Base-by-base conservation (phyloP, 1,140 invertebrate genomes). In the Goniozus legneri region DNA sequence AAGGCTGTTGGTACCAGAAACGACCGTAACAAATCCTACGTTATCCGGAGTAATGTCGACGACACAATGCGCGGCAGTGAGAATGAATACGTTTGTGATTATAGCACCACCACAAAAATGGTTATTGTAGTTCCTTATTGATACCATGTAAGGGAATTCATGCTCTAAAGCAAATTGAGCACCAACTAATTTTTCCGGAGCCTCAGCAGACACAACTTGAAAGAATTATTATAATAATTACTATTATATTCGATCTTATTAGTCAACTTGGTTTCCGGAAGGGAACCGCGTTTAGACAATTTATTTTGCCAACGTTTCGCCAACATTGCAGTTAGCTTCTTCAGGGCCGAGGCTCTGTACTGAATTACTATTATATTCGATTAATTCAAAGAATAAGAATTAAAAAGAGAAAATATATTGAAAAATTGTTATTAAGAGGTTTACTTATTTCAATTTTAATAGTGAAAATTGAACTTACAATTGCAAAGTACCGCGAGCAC, bases 21-120 rank as follows among this genome's bases (percentile, higher is more conserved):
- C n/a, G n/a, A n/a, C n/a, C n/a, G n/a, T 30, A 13, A 50, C 31
- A 19, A 50, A 30, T 12, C 4, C 8, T 7, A 47, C 13, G 1
- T 20, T 10, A 2, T 8, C 30, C 2, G 18, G 3, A 1, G 30
- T 21, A 13, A 0, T 36, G 7, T 3, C n/a, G 8, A 30, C 2
- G n/a, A 53, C 15, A 22, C 57, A 60, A 21, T 60, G 57, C 6
- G 57, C 57, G 8, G 57, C 57, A 7, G 57, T 60, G 3, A 60
- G 30, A 0, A 60, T 37, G 22, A 50, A 34, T 8, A 2, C 13
- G 2, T 21, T 24, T 39, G 15, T 32, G 15, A 60, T 37, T 4
- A 60, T 22, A 8, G 42, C 30, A 15, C 54, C 57, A 10, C 57
- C 57, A 14, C 54, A 57, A 3, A 45, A 32, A 7, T 46, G 46